phyloP scores from a whole-genome alignment of 2,888 invertebrate genomes.

The Heterodera filipjevi region DNA sequence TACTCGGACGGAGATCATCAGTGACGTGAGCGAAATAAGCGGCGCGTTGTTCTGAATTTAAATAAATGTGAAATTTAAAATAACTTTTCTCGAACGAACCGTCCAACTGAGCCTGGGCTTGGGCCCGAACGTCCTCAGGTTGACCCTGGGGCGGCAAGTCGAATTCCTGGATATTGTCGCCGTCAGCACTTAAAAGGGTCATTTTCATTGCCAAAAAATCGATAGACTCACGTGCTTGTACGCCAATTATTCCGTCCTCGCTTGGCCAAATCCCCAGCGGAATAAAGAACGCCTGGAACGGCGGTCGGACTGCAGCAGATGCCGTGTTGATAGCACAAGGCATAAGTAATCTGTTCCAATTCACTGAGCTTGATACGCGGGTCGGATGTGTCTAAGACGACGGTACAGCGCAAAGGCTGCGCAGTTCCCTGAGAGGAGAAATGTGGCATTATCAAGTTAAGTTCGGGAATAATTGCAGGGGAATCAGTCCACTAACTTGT shows the following conservation, averaged over 20 bases:
- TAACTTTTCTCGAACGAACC: too few species aligned
- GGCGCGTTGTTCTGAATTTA: neutral
- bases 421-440: conserved; percentile 45
- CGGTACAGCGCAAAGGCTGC: conserved; percentile 44
- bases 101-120: conserved; percentile 3
- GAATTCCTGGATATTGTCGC: neutral
- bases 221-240: conserved; percentile 24
- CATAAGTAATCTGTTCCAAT: conserved; percentile 32
- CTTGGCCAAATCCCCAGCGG: conserved; percentile 47
- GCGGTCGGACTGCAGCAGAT: conserved; percentile 41
- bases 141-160: conserved; percentile 8
- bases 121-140: neutral
- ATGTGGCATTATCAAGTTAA: neutral
- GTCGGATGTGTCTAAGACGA: conserved; percentile 35
- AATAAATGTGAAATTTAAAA: neutral
- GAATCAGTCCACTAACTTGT: conserved; percentile 34
- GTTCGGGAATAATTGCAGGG: neutral
- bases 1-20: conserved; percentile 20
- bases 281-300: conserved; percentile 44
- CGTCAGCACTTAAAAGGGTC: neutral
- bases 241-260: conserved; percentile 50
- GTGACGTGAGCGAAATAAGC: conserved; percentile 22
- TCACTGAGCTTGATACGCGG: conserved; percentile 30
- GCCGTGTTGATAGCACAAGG: conserved; percentile 46
- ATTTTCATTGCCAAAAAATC: too few species aligned